Conservation (phyloP, 2,113 vertebrate species). For the Ceyx margarethae region DNA sequence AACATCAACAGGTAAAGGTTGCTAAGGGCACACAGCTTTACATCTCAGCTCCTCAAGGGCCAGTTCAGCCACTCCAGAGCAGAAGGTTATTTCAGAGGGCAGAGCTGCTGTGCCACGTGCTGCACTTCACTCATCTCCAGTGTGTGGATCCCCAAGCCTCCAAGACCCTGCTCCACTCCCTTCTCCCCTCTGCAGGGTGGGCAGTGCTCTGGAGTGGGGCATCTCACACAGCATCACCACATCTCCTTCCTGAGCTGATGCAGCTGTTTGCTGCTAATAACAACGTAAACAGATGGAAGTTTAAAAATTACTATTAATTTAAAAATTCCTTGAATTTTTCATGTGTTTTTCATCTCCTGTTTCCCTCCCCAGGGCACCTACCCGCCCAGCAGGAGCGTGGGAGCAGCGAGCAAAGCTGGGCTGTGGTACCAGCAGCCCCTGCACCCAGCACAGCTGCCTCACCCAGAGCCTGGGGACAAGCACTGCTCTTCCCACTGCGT, state of each 20-base stretch:
- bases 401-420: not conserved
- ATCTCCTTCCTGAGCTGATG: not conserved
- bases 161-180: rapidly evolving
- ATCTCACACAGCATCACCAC: not conserved
- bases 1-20: rapidly evolving
- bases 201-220: not conserved
- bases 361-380: not conserved
- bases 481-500: not conserved
- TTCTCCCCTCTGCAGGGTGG: not conserved
- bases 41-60: not conserved
- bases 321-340: slow-evolving; percentile 42
- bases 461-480: not conserved
- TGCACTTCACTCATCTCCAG: rapidly evolving
- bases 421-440: not conserved
- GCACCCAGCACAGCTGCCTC: not conserved
- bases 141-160: not conserved
- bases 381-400: not conserved
- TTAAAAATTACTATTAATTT: not conserved
- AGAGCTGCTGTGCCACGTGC: not conserved
- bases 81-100: not conserved
- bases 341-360: not conserved
- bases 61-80: not conserved
- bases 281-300: not conserved
- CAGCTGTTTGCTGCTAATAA: not conserved
- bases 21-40: not conserved